Evolutionary conservation across 2,113 vertebrate species (phyloP).

Genomic region (Gavia stellata): DNA sequence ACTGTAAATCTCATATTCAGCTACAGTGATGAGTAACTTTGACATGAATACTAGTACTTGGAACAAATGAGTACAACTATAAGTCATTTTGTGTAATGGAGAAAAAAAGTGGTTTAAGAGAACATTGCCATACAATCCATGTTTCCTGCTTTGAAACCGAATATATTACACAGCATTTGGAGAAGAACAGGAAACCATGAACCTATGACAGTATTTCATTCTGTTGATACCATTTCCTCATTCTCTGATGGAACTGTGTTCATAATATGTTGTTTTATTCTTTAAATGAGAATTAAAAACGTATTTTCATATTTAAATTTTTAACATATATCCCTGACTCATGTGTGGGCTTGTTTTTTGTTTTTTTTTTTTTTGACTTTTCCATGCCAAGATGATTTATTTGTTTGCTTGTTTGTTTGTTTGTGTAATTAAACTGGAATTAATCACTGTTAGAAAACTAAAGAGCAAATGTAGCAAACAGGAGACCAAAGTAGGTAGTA

Average conservation of each 20-base stretch:
- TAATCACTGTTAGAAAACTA: constrained; percentile 29
- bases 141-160: background rate
- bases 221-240: background rate
- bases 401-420: constrained; percentile 21
- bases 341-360: background rate
- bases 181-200: background rate
- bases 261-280: background rate
- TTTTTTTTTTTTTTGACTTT: background rate
- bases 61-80: background rate
- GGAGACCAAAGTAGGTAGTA: background rate
- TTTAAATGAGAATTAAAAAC: background rate
- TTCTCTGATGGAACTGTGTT: background rate
- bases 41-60: background rate
- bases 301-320: background rate
- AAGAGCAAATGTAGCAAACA: constrained; percentile 28
- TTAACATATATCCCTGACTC: background rate
- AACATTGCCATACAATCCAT: background rate
- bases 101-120: background rate
- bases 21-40: background rate
- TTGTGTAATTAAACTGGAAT: constrained; percentile 40
- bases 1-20: background rate
- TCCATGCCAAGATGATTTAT: constrained; percentile 31
- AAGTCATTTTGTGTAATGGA: background rate
- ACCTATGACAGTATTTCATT: background rate
- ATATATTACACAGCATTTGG: background rate